Evolutionary conservation across 2,888 invertebrate genomes (phyloP), one percentile per base, ranked within the genome.

Genomic region (Xestia sexstrigata): DNA sequence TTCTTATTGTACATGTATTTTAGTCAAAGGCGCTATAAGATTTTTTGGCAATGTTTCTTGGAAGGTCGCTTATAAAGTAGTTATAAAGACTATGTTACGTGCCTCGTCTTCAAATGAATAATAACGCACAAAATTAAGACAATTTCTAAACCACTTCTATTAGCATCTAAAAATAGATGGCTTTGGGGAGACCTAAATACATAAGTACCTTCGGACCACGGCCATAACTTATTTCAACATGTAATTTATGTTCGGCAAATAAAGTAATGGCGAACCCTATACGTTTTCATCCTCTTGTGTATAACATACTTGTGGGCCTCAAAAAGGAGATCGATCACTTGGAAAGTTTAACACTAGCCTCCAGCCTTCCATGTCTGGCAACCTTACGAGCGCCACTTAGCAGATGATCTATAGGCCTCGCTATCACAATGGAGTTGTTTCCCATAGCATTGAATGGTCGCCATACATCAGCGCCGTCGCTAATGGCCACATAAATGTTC

Each of bases 401-500:
- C 65, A 35, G 68, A 85, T 81, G 82, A 82, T 72, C 20, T 70
- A 76, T 72, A 23, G 71, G 66, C 39, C 9, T 35, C 49, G 30
- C 63, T 52, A 63, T 74, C 66, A 86, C 84, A 78, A 84, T 84
- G 35, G 84, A 65, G 60, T 70, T 70, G 78, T 83, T 82, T 70
- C 49, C 60, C 52, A 63, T 65, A 75, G 58, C 72, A 67, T 52
- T 23, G 83, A 83, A 83, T 75, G 70, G 73, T 47, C 6, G n/a
- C 68, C 69, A 86, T 84, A 84, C 69, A 86, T 86, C 86, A 84
- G 68, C 75, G 62, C 55, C 55, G 26, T 66, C 60, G 68, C 71
- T 84, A 84, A 84, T 84, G 83, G 83, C 70, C 63, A 74, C 83
- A 74, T 74, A 70, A 84, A 84, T 82, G 86, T 67, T 72, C 74